Evolutionary conservation across 2,888 invertebrate genomes (phyloP).

Genomic region (Sisyra nigra): DNA sequence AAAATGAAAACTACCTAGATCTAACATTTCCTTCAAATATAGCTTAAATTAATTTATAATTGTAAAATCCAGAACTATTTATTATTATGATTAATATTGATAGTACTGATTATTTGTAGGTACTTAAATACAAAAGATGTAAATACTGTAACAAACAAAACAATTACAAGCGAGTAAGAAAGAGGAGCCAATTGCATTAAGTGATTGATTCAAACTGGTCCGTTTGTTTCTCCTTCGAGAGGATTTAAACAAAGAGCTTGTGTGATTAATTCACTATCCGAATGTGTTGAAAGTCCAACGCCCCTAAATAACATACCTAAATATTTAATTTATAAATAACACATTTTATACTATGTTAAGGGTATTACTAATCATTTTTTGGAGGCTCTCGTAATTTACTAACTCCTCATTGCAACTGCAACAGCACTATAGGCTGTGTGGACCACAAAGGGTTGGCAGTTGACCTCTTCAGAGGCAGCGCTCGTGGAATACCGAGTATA

Average conservation of each 20-base stretch:
- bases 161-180: conserved; percentile 91
- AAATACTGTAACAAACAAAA: too few relatives aligned
- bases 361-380: conserved; percentile 89
- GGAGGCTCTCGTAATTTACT: conserved; percentile 78
- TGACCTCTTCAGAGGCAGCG: conserved; percentile 87
- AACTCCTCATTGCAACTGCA: conserved; percentile 94
- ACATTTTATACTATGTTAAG: too few relatives aligned
- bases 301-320: too few relatives aligned
- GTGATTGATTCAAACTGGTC: conserved; percentile 82
- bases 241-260: conserved; percentile 89
- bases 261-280: conserved; percentile 94
- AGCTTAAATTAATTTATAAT: too few relatives aligned
- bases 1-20: too few relatives aligned
- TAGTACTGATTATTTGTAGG: too few relatives aligned
- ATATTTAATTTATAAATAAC: too few relatives aligned
- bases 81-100: too few relatives aligned
- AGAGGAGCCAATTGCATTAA: conserved; percentile 85
- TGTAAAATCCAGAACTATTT: too few relatives aligned
- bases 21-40: too few relatives aligned
- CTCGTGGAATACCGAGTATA: conserved; percentile 93
- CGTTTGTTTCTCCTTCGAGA: conserved; percentile 68
- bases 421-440: conserved; percentile 90
- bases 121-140: too few relatives aligned
- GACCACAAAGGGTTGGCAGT: conserved; percentile 97
- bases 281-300: conserved; percentile 88